These are phyloP conservation scores for Triplophysa rosa DNA, from an alignment of 2,113 vertebrate genomes.

Conservation along the genomic window DNA sequence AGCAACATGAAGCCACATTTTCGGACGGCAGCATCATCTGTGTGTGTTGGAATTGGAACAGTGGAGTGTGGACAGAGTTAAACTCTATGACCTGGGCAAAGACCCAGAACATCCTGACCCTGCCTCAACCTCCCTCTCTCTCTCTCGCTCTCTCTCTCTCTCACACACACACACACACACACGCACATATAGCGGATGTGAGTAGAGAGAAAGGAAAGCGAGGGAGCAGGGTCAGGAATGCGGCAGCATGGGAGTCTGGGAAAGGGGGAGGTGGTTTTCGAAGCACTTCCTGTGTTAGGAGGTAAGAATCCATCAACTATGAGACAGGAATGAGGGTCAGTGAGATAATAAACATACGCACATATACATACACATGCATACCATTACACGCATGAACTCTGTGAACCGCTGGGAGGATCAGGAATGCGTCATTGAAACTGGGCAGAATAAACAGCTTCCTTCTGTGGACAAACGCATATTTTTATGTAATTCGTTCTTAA, in stretches of 20 bases:
- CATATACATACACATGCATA: slow-evolving; percentile 20
- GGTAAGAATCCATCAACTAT: slow-evolving; percentile 48
- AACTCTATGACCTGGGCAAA: slow-evolving; percentile 19
- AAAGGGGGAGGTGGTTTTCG: slow-evolving; percentile 44
- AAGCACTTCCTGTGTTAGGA: slow-evolving; percentile 51
- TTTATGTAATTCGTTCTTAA: background rate
- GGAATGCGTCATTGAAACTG: background rate
- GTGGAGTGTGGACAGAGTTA: slow-evolving; percentile 7
- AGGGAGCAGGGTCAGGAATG: slow-evolving; percentile 53
- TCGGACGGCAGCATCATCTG: background rate
- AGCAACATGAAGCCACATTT: background rate
- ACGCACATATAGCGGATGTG: slow-evolving; percentile 46
- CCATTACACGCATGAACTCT: slow-evolving; percentile 2
- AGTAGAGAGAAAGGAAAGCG: slow-evolving; percentile 47
- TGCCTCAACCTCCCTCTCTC: background rate
- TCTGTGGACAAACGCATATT: background rate
- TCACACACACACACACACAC: background rate
- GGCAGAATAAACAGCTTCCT: background rate
- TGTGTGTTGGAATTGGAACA: slow-evolving; percentile 10
- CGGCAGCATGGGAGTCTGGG: slow-evolving; percentile 45
- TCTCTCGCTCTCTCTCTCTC: background rate
- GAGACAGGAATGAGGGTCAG: slow-evolving; percentile 45
- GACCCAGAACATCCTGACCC: slow-evolving; percentile 35
- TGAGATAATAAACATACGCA: slow-evolving; percentile 33
- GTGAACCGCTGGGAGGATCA: slow-evolving; percentile 12